Evolutionary conservation across 2,888 invertebrate genomes (phyloP).

Genomic region (Caenorhabditis auriculariae): DNA sequence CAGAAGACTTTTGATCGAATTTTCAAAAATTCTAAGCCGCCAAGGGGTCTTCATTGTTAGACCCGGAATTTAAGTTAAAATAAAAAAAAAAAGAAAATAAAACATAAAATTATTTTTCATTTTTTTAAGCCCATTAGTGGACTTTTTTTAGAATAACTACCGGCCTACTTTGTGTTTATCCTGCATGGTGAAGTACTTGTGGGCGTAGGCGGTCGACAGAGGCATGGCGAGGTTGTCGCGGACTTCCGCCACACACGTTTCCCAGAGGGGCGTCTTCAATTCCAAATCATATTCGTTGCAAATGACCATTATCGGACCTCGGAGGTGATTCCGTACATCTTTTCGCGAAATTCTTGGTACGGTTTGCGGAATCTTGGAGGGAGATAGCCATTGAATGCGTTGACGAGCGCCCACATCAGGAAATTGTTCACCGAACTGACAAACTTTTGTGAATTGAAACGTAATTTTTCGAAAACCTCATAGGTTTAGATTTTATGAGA

Average conservation of each 20-base stretch:
- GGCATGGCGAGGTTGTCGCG: constrained; percentile 48
- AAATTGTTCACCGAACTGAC: constrained; percentile 50
- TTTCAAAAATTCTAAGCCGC: no score
- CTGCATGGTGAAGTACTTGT: constrained; percentile 34
- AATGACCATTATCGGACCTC: constrained; percentile 16
- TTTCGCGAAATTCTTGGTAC: constrained; percentile 32
- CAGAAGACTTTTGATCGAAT: no score
- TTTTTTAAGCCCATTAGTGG: no score
- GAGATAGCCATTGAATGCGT: constrained; percentile 44
- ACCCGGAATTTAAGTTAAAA: no score
- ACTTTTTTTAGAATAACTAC: no score
- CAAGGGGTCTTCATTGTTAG: no score
- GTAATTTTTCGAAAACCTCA: constrained; percentile 2
- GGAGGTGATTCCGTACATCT: constrained; percentile 35
- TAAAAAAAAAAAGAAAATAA: no score
- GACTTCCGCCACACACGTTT: constrained; percentile 49
- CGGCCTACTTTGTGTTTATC: constrained; percentile 19
- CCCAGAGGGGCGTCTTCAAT: constrained; percentile 39
- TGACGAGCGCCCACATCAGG: constrained; percentile 53
- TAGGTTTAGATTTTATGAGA: constrained; percentile 25
- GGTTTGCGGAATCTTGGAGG: constrained; percentile 41
- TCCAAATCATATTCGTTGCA: background rate
- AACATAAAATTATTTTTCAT: no score
- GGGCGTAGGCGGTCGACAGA: constrained; percentile 46
- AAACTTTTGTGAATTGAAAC: constrained; percentile 9